A percentile compares a stretch with the other conserved stretches of the same genome.
These are phyloP conservation scores for Odobenus rosmarus DNA, from an alignment of 2,113 vertebrate species.

Conservation along the genomic window DNA sequence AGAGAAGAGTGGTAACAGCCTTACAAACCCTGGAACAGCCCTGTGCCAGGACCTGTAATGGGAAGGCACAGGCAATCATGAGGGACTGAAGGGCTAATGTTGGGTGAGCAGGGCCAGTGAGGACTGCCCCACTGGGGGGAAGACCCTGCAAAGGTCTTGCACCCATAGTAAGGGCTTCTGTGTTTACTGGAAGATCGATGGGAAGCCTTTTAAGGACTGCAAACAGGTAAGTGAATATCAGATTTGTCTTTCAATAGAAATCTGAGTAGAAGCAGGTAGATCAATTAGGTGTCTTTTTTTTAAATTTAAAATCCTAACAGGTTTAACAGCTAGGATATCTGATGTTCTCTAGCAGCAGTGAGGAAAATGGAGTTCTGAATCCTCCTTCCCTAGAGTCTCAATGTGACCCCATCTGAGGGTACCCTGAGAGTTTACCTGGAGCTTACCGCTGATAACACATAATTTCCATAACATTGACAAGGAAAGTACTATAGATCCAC, in stretches of 20 bases:
- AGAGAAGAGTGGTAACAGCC: background rate
- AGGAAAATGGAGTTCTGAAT: background rate
- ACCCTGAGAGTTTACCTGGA: background rate
- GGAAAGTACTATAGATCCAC: background rate
- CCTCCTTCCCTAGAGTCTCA: background rate
- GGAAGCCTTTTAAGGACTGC: background rate
- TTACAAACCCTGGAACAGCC: background rate
- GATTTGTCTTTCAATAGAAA: background rate
- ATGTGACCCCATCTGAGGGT: background rate
- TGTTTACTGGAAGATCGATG: background rate
- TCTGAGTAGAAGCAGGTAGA: background rate
- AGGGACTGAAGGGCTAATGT: background rate
- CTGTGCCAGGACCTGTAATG: background rate
- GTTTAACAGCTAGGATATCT: background rate
- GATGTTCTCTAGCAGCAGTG: background rate
- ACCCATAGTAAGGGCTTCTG: background rate
- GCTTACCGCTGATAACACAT: background rate
- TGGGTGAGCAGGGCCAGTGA: too few relatives aligned
- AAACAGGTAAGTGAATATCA: background rate
- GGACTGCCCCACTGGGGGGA: background rate
- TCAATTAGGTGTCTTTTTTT: background rate
- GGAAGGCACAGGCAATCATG: background rate
- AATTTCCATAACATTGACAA: background rate
- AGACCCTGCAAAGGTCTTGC: background rate
- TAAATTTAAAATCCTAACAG: background rate